phyloP scores from a whole-genome alignment of 2,888 invertebrate species.

The Emmelina monodactyla region DNA sequence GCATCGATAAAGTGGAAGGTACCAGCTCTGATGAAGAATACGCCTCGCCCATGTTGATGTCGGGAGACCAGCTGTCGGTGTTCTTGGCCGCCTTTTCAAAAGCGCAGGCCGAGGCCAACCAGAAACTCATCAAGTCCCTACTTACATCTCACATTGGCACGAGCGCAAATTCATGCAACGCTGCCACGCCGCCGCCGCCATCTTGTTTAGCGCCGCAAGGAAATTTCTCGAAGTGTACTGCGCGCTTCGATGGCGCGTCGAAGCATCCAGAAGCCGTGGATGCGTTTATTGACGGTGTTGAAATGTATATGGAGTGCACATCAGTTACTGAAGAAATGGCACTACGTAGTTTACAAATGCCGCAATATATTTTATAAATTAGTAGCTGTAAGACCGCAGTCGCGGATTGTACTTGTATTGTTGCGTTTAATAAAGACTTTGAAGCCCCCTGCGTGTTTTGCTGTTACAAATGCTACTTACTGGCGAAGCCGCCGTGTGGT shows the following conservation, averaged over 20 bases:
- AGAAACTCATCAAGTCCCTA: slow-evolving; percentile 4
- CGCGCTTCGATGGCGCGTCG: slow-evolving; percentile 10
- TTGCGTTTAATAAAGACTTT: too few species aligned
- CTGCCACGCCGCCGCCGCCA: background rate
- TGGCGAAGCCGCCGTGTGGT: slow-evolving; percentile 17
- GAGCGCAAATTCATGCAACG: background rate
- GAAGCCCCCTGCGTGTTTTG: too few species aligned
- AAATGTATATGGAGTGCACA: slow-evolving; percentile 14
- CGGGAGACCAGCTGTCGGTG: slow-evolving; percentile 7
- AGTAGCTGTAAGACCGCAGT: too few species aligned
- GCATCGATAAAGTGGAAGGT: too few species aligned
- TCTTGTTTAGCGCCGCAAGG: background rate
- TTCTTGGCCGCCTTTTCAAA: slow-evolving; percentile 10
- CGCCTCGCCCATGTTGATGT: slow-evolving; percentile 8
- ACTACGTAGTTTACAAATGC: slow-evolving; percentile 14
- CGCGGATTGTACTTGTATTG: too few species aligned
- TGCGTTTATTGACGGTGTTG: slow-evolving; percentile 15
- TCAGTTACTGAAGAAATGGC: slow-evolving; percentile 13
- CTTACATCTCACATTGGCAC: background rate
- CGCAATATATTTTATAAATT: too few species aligned
- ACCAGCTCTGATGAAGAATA: too few species aligned
- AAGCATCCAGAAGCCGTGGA: slow-evolving; percentile 10
- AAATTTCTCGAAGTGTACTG: slow-evolving; percentile 9
- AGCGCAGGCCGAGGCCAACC: slow-evolving; percentile 12
- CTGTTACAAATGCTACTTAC: slow-evolving; percentile 14